Evolutionary conservation across 2,113 vertebrate genomes (phyloP), one percentile per base, ranked within the genome.

Genomic region (Eupsittula cactorum): DNA sequence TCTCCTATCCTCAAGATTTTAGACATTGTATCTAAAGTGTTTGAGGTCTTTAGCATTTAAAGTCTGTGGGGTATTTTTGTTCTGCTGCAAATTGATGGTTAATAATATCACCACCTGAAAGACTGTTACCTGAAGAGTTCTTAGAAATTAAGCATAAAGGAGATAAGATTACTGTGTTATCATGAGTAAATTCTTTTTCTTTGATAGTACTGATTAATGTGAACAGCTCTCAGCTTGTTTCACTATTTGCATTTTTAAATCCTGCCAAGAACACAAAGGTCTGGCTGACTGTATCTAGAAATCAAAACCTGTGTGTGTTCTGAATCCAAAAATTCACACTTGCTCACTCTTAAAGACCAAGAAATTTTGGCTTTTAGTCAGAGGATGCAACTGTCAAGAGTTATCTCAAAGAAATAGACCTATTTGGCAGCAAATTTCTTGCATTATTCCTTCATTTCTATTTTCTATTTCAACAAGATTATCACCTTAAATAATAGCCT

Each of bases 21-120:
- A 59, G 24, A n/a, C 6, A 13, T 27, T 60, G 15, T 14, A 35
- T 16, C 28, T 37, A 29, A 49, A 77, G 25, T 21, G 5, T 60
- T 20, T 29, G 10, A 73, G 18, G 15, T 69, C 9, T 73, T 82
- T 33, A 76, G 4, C 24, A 41, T 4, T 21, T 81, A 27, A 52
- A 33, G 9, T 19, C 33, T 42, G 7, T 31, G 18, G 14, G 1
- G 0, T 1, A 19, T n/a, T 42, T 37, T 75, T 39, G 8, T 63
- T 74, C 27, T 14, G 73, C 25, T 82, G 21, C 9, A 74, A 59
- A 18, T 4, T 78, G 47, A 82, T 63, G 27, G 11, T 14, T 47
- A 57, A 73, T 13, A 35, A 17, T 47, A 69, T 27, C 37, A 35
- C 27, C 75, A 8, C 13, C 16, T 53, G 62, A 63, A 91, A 64